Evolutionary conservation across 2,113 vertebrate species (phyloP).

Genomic region (Stegostoma tigrinum): DNA sequence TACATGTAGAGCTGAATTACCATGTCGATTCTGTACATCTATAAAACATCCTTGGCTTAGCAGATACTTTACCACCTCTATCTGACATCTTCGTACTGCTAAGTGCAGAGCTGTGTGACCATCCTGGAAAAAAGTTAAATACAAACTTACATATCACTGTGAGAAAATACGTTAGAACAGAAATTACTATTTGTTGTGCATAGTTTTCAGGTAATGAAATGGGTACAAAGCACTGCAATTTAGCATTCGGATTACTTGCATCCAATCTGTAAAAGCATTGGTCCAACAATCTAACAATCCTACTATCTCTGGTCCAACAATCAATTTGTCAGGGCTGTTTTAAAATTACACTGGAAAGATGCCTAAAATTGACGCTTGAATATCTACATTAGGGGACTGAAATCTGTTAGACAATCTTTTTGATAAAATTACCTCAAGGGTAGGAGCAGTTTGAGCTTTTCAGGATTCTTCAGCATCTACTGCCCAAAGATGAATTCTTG

Average conservation of each 20-base stretch:
- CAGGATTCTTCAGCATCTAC: neutral
- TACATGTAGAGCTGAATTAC: slow-evolving; percentile 85
- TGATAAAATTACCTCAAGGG: neutral
- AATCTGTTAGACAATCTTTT: neutral
- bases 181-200: neutral
- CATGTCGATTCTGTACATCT: slow-evolving; percentile 87
- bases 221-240: neutral
- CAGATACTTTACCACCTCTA: slow-evolving; percentile 86
- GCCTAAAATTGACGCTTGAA: neutral
- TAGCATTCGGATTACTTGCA: neutral
- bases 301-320: neutral
- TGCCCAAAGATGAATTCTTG: neutral
- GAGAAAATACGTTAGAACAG: neutral
- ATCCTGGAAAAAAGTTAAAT: slow-evolving; percentile 63
- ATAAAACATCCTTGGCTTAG: slow-evolving; percentile 66
- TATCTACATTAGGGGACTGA: neutral
- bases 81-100: slow-evolving; percentile 85
- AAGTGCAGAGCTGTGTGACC: slow-evolving; percentile 90
- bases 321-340: neutral
- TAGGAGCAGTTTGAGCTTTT: neutral
- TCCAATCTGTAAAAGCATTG: neutral
- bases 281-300: neutral
- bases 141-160: neutral
- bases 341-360: neutral
- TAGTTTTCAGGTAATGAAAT: neutral